Evolutionary conservation across 2,113 vertebrate genomes (phyloP), one percentile per base, ranked within the genome.

Genomic region (Motacilla tschutschensis): DNA sequence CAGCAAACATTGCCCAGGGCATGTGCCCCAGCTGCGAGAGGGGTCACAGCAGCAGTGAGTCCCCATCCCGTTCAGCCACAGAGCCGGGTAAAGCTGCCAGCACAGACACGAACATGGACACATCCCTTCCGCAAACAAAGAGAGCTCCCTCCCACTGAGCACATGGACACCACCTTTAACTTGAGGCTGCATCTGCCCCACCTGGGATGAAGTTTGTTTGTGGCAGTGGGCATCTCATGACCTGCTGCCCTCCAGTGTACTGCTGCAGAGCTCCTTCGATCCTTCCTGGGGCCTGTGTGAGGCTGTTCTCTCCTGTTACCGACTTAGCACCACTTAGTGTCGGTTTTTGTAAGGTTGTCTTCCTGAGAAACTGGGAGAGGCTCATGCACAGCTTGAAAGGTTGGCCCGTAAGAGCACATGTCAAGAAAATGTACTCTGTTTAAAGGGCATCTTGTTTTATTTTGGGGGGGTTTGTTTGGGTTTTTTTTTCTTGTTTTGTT

Each of bases 21-120:
- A 48, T 0, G 8, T 38, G 43, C n/a, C 44, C 17, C 0, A 0
- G 25, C 50, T 17, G 41, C 0, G 5, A n/a, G 62, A 0, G 1
- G 29, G 6, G 11, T 19, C 41, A n/a, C n/a, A 72, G 55, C 60
- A 41, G 58, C 31, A 33, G 24, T 38, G 3, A 16, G 13, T 4
- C 17, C 58, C 51, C 0, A 0, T 8, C 8, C 13, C 12, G 0
- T 12, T 57, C 44, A 28, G 41, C 33, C 62, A 55, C 2, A 17
- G 60, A 3, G 11, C 40, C 22, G 9, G 36, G 40, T 14, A 4
- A 85, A 47, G 15, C 22, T 63, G 47, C 43, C 44, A 43, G 65
- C 47, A 29, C 36, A 57, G 46, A 69, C 28, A 12, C 29, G 26
- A 44, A 38, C 8, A 1, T 1, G 26, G 26, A 24, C 43, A 28